A percentile compares a stretch with the other conserved stretches of the same genome.
Evolutionary conservation across 1,140 invertebrate species (phyloP).

Genomic region (Drosophila aff.): DNA sequence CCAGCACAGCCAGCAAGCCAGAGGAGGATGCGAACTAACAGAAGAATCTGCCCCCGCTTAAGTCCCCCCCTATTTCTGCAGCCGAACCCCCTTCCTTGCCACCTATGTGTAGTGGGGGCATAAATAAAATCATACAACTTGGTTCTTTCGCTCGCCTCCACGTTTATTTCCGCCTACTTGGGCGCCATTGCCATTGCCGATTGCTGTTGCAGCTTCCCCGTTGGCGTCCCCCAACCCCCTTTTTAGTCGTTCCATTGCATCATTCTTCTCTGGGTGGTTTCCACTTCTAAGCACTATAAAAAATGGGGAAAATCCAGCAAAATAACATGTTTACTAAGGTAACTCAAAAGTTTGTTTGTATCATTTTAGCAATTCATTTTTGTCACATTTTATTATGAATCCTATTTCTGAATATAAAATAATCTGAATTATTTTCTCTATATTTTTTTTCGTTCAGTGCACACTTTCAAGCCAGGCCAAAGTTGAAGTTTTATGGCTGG

Average conservation of each 20-base stretch:
- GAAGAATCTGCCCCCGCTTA: constrained; percentile 27
- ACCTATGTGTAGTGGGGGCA: constrained; percentile 53
- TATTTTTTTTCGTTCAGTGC: neutral
- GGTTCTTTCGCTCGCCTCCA: constrained; percentile 47
- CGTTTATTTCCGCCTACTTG: constrained; percentile 80
- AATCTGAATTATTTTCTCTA: neutral
- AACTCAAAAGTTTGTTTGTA: neutral
- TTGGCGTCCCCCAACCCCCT: constrained; percentile 11
- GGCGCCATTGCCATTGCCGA: constrained; percentile 73
- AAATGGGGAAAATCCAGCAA: neutral
- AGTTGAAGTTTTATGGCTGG: constrained; percentile 76
- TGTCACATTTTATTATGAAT: neutral
- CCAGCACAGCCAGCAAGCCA: constrained; percentile 39
- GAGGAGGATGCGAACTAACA: constrained; percentile 19
- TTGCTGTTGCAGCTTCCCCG: constrained; percentile 62
- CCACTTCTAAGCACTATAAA: constrained; percentile 13
- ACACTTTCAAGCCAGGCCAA: constrained; percentile 45
- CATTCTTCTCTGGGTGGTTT: constrained; percentile 15
- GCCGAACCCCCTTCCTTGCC: neutral
- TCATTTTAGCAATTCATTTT: neutral
- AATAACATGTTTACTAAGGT: neutral
- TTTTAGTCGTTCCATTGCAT: constrained; percentile 30
- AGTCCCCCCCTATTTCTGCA: neutral
- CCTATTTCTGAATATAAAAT: neutral
- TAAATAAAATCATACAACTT: constrained; percentile 80